A percentile compares a stretch with the other conserved stretches of the same genome.
Evolutionary conservation across 1,140 invertebrate species (phyloP).

Genomic region (Mercenaria mercenaria): DNA sequence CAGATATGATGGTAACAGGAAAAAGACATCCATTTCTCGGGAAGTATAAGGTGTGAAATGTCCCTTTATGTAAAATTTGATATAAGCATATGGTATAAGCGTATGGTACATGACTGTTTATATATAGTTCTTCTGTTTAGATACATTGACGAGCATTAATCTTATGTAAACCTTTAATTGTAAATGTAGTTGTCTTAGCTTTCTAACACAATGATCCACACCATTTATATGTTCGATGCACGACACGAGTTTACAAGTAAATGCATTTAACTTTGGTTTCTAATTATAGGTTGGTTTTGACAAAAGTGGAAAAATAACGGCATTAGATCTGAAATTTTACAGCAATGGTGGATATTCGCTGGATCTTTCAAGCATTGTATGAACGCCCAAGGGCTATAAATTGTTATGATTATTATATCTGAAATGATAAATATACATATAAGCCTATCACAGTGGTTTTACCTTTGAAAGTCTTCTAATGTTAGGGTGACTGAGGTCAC

Average conservation of each 20-base stretch:
- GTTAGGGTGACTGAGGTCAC: too few relatives aligned
- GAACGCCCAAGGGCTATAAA: too few relatives aligned
- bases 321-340: conserved; percentile 25
- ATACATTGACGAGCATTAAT: neutral
- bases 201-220: too few relatives aligned
- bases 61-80: neutral
- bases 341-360: conserved; percentile 34
- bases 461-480: too few relatives aligned
- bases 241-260: too few relatives aligned
- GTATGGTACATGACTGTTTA: neutral
- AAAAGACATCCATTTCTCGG: conserved; percentile 42
- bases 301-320: neutral
- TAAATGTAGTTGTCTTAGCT: too few relatives aligned
- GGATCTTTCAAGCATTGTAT: neutral
- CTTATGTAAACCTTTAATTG: neutral
- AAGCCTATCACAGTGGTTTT: too few relatives aligned
- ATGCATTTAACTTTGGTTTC: too few relatives aligned
- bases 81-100: too few relatives aligned
- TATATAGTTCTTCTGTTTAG: neutral
- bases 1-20: conserved; percentile 27
- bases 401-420: too few relatives aligned
- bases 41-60: conserved; percentile 38
- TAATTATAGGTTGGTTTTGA: conserved; percentile 35
- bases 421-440: too few relatives aligned
- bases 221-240: too few relatives aligned